These are phyloP conservation scores for Aproaerema taeniolella DNA, from an alignment of 2,888 invertebrate species.

Conservation along the genomic window DNA sequence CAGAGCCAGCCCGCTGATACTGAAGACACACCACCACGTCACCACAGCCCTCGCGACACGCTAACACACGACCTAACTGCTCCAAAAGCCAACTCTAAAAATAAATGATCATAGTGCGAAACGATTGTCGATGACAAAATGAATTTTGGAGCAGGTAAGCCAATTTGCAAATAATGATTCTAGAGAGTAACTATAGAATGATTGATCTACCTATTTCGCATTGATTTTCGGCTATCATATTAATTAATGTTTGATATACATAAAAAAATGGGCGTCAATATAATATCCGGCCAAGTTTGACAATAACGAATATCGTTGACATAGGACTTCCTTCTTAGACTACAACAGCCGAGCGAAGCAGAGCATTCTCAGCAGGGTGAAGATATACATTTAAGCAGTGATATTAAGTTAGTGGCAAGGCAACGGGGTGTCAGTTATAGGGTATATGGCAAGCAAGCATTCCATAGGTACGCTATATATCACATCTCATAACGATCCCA, in stretches of 20 bases:
- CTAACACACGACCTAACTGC: constrained; percentile 52
- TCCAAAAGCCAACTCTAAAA: constrained; percentile 37
- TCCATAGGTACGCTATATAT: constrained; percentile 30
- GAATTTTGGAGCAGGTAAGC: constrained; percentile 64
- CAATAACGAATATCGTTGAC: constrained; percentile 24
- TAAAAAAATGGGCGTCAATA: constrained; percentile 29
- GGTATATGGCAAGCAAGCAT: constrained; percentile 64
- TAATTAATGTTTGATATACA: constrained; percentile 28
- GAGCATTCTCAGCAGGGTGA: constrained; percentile 74
- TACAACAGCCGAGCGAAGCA: constrained; percentile 67
- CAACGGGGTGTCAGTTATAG: constrained; percentile 61
- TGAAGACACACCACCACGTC: constrained; percentile 76
- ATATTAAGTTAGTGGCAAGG: constrained; percentile 75
- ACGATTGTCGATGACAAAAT: constrained; percentile 19
- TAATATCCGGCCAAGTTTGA: constrained; percentile 55
- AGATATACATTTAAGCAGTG: constrained; percentile 66
- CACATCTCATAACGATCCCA: constrained; percentile 19
- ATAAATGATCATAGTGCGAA: not conserved
- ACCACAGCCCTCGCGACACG: constrained; percentile 65
- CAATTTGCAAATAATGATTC: constrained; percentile 31
- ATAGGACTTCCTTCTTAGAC: constrained; percentile 18
- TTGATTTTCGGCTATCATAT: constrained; percentile 28
- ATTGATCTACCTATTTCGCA: too few relatives aligned
- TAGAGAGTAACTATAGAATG: too few relatives aligned
- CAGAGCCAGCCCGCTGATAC: constrained; percentile 77